Evolutionary conservation across 2,113 vertebrate species (phyloP).

Genomic region (Ranitomeya variabilis): DNA sequence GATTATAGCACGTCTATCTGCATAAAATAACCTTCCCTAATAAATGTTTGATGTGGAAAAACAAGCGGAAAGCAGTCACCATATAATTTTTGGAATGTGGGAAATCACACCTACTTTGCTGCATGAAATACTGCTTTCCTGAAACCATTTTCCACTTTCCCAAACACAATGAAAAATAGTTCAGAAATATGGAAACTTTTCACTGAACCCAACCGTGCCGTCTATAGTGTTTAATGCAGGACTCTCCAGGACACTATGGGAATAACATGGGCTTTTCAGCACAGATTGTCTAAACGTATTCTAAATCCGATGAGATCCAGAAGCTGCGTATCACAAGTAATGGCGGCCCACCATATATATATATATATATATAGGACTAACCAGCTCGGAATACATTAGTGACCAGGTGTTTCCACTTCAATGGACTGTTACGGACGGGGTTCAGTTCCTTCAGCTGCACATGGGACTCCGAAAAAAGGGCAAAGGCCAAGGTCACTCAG

Average conservation of each 20-base stretch:
- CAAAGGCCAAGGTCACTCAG: too few relatives aligned
- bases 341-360: too few relatives aligned
- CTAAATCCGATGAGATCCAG: background rate
- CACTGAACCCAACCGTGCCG: background rate
- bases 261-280: background rate
- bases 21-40: constrained; percentile 28
- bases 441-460: too few relatives aligned
- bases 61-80: constrained; percentile 52
- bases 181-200: constrained; percentile 42
- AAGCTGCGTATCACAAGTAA: background rate
- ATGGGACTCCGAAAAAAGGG: too few relatives aligned
- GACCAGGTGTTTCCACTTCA: too few relatives aligned
- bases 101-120: constrained; percentile 52
- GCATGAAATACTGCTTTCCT: constrained; percentile 44
- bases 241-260: background rate
- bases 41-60: constrained; percentile 54
- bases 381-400: too few relatives aligned
- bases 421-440: too few relatives aligned
- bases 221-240: constrained; percentile 21
- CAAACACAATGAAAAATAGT: constrained; percentile 49
- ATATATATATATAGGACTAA: too few relatives aligned
- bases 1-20: constrained; percentile 1
- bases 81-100: constrained; percentile 53
- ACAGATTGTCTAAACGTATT: background rate
- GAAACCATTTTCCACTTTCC: constrained; percentile 53